Evolutionary conservation across 2,113 vertebrate genomes (phyloP), one percentile per base, ranked within the genome.

Genomic region (Terrapene triunguis): DNA sequence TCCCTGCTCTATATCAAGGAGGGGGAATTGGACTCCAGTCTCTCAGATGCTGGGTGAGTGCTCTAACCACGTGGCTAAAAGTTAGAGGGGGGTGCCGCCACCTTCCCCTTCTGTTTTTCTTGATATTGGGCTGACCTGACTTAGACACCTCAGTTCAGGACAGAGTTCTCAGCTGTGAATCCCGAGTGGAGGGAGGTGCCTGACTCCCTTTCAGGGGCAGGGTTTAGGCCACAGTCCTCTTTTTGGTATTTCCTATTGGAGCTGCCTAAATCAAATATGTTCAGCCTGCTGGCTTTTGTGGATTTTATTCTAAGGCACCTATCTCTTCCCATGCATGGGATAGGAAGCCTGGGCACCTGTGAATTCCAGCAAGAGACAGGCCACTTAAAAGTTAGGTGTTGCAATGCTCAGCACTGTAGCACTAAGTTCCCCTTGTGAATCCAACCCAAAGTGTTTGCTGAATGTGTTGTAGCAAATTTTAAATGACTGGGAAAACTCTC

Each of bases 401-500:
- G 35, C 35, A n/a, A 19, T n/a, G 62, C 14, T 19, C 35, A n/a
- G 16, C 32, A 19, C 62, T 69, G 32, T 17, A n/a, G 32, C 35
- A 69, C 17, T 69, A n/a, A 5, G 35, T n/a, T 35, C 35, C 35
- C 62, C 6, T 65, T 35, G 32, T 13, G 59, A 65, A 32, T 65
- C 11, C 29, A 65, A 35, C 13, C 59, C 59, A 65, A 65, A 89
- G 69, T 8, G 24, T 3, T 42, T 83, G 89, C 83, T 54, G 0
- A 57, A 74, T 38, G 10, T 59, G 22, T 25, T 74, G 47, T n/a
- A 93, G 89, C 50, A 92, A 80, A 85, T 53, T 94, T 84, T 6
- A 89, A 19, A 16, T 92, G 92, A 82, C 35, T 84, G 32, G 5
- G 16, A n/a, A 82, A 95, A 95, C 89, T 22, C 84, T 92, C 86